A percentile compares a stretch with the other conserved stretches of the same genome.
These are phyloP conservation scores for Sinentomon sp. DNA, from an alignment of 2,888 invertebrate species.

Conservation along the genomic window DNA sequence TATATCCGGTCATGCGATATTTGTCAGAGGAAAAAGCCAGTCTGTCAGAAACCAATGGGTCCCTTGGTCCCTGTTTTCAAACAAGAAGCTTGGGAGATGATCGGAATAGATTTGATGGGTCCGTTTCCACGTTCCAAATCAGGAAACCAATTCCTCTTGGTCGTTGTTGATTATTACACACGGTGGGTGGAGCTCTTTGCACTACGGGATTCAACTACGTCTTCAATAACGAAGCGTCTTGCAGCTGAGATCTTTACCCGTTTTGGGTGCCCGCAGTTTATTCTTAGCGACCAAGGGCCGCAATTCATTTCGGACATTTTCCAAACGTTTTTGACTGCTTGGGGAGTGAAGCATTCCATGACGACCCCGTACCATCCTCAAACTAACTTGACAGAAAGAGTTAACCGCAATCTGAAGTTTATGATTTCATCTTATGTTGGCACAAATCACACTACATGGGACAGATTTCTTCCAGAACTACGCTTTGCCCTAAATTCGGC, in stretches of 20 bases:
- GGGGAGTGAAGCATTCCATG: conserved; percentile 9
- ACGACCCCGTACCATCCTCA: conserved; percentile 13
- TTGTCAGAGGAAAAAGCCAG: conserved; percentile 4
- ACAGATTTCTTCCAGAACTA: conserved; percentile 6
- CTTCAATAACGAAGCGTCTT: conserved; percentile 6
- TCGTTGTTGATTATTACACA: conserved; percentile 11
- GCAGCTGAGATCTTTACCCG: conserved; percentile 10
- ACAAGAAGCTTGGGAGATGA: conserved; percentile 6
- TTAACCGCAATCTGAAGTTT: conserved; percentile 10
- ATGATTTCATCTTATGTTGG: conserved; percentile 8
- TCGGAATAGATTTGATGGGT: conserved; percentile 10
- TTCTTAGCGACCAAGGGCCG: conserved; percentile 11
- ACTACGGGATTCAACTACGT: conserved; percentile 9
- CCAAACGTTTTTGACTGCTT: conserved; percentile 4
- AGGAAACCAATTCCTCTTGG: conserved; percentile 9
- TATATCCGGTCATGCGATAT: conserved; percentile 1
- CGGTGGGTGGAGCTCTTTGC: conserved; percentile 12
- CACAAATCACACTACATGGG: conserved; percentile 9
- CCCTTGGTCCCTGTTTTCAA: conserved; percentile 3
- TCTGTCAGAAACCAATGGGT: conserved; percentile 2
- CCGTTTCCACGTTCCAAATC: conserved; percentile 4
- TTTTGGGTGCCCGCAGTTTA: conserved; percentile 10
- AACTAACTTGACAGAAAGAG: conserved; percentile 11
- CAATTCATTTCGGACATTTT: conserved; percentile 10
- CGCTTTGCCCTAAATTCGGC: conserved; percentile 10